Conservation (phyloP, 2,113 vertebrate genomes). For the Sula dactylatra region DNA sequence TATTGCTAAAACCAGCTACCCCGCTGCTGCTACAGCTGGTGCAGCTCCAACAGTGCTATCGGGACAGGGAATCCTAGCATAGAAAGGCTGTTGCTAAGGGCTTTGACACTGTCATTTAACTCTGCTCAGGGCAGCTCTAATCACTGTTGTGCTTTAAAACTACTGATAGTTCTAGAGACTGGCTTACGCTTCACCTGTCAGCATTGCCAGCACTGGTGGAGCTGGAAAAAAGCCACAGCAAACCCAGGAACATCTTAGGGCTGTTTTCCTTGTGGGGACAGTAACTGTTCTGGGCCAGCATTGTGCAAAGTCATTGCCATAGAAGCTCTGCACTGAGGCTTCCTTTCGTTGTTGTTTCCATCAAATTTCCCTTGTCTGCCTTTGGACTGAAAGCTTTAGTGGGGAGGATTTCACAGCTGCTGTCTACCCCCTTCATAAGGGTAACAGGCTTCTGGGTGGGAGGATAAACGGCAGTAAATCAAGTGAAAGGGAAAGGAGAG, state of each 20-base stretch:
- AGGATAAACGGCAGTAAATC: not conserved
- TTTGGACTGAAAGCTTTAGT: not conserved
- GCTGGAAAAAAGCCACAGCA: not conserved
- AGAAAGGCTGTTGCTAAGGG: constrained; percentile 9
- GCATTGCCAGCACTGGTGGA: not conserved
- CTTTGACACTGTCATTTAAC: not conserved
- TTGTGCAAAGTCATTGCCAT: not conserved
- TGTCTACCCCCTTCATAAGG: not conserved
- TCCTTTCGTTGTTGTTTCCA: not conserved
- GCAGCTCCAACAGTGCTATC: not conserved
- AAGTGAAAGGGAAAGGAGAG: not conserved
- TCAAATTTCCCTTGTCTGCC: not conserved
- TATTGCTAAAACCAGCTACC: not conserved
- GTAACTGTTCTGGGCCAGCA: not conserved
- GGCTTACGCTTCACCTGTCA: not conserved
- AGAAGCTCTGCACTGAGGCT: not conserved
- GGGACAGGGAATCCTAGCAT: not conserved
- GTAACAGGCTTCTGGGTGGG: not conserved
- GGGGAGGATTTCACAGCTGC: not conserved
- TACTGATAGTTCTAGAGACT: not conserved
- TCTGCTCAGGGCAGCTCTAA: not conserved
- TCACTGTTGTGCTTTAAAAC: not conserved
- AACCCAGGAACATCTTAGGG: not conserved
- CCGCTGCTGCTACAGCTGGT: not conserved
- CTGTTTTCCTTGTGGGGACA: not conserved